Conservation (phyloP, 2,113 vertebrate genomes). For the Anas platyrhynchos region DNA sequence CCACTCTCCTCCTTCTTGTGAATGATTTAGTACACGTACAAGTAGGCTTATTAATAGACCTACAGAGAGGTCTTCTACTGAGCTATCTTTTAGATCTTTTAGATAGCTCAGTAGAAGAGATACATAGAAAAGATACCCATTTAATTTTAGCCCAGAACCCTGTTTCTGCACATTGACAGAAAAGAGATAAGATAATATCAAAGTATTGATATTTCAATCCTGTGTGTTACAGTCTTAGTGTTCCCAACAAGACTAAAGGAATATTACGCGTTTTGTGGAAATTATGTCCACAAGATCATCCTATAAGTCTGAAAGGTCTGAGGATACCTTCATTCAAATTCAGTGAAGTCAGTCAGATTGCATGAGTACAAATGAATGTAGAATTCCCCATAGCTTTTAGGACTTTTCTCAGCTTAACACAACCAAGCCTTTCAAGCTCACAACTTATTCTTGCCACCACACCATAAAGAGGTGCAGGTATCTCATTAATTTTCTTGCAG, state of each 20-base stretch:
- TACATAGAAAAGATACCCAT: neutral
- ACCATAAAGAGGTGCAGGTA: neutral
- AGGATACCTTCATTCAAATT: neutral
- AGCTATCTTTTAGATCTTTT: neutral
- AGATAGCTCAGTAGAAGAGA: neutral
- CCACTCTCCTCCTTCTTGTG: neutral
- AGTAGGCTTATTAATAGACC: neutral
- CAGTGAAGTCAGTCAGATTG: neutral
- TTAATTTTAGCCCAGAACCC: neutral
- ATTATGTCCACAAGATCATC: neutral
- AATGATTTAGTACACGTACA: neutral
- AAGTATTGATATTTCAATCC: neutral
- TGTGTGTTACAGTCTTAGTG: neutral
- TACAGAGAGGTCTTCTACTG: neutral
- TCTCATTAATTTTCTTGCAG: neutral
- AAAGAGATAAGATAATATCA: neutral
- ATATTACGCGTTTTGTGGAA: neutral
- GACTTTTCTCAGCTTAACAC: neutral
- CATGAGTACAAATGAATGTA: neutral
- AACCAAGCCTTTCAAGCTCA: neutral
- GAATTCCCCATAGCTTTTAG: neutral
- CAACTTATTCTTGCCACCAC: neutral
- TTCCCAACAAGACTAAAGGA: neutral
- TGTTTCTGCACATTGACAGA: neutral
- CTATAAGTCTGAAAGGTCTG: neutral